Percentiles rank a stretch among this genome's conserved stretches.
These are phyloP conservation scores for Popillia japonica DNA, from an alignment of 1,140 invertebrate genomes.

Conservation along the genomic window DNA sequence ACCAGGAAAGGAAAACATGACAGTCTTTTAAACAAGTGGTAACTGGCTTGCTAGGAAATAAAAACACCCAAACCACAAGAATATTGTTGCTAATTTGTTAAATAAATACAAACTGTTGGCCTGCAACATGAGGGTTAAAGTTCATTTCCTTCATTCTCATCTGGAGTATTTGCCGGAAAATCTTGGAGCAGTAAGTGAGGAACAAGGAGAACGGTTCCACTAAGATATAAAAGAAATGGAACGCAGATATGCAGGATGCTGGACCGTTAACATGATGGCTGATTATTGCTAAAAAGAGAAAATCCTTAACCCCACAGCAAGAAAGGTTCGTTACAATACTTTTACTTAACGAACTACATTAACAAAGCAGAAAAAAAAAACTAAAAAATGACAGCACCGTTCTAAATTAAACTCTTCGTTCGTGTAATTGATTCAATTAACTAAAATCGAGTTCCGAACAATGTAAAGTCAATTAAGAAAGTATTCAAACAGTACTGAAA, in stretches of 20 bases:
- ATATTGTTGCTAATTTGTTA: slow-evolving; percentile 27
- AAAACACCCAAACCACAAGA: slow-evolving; percentile 42
- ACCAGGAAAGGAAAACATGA: slow-evolving; percentile 36
- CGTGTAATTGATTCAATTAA: no score
- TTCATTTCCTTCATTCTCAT: slow-evolving; percentile 55
- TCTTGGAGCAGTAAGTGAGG: no score
- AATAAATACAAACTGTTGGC: background rate
- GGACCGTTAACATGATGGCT: slow-evolving; percentile 51
- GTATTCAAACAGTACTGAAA: no score
- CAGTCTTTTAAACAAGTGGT: slow-evolving; percentile 40
- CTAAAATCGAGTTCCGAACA: no score
- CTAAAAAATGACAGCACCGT: no score
- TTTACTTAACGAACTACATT: no score
- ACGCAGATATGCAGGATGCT: slow-evolving; percentile 50
- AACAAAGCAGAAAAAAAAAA: no score
- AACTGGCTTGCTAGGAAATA: slow-evolving; percentile 38
- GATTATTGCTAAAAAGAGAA: slow-evolving; percentile 54
- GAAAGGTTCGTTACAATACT: no score
- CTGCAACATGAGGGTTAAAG: slow-evolving; percentile 47
- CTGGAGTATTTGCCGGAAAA: no score
- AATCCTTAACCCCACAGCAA: slow-evolving; percentile 33
- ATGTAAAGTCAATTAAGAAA: no score
- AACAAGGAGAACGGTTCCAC: slow-evolving; percentile 55
- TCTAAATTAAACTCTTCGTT: no score
- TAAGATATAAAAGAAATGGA: slow-evolving; percentile 55